Percentiles rank a stretch among this genome's conserved stretches.
Conservation (phyloP, 2,797 vertebrate species). For the Danio jaintianensis region DNA sequence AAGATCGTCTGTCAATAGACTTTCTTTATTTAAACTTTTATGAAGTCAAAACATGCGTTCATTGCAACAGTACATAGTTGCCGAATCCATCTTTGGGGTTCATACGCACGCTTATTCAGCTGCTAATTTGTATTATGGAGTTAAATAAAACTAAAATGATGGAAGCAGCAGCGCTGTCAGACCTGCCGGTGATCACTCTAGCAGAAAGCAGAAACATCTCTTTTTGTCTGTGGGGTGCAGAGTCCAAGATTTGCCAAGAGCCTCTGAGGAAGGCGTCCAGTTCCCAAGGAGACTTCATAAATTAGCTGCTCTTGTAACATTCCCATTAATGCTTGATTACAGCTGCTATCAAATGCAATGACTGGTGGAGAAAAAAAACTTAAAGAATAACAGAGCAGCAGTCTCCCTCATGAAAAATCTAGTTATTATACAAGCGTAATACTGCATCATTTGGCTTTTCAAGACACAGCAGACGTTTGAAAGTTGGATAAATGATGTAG, state of each 20-base stretch:
- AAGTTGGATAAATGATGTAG: conserved; percentile 27
- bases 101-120: neutral
- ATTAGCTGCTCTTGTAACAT: conserved; percentile 4
- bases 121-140: conserved; percentile 9
- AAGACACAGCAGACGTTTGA: neutral
- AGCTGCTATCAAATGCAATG: conserved; percentile 10
- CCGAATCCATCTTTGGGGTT: neutral
- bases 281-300: conserved; percentile 2
- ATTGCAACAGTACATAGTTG: neutral
- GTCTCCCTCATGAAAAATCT: neutral
- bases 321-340: conserved; percentile 26
- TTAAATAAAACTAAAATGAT: conserved; percentile 2
- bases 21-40: neutral
- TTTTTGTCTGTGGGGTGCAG: conserved; percentile 29
- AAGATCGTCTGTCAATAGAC: neutral
- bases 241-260: neutral
- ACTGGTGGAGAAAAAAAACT: neutral
- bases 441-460: conserved; percentile 1
- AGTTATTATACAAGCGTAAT: conserved; percentile 9
- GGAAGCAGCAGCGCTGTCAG: conserved; percentile 22
- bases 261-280: conserved; percentile 25
- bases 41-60: neutral
- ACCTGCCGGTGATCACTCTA: conserved; percentile 32
- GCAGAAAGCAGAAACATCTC: conserved; percentile 31
- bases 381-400: neutral